Conservation (phyloP, 1,140 invertebrate species). For the Sitobion miscanthi region DNA sequence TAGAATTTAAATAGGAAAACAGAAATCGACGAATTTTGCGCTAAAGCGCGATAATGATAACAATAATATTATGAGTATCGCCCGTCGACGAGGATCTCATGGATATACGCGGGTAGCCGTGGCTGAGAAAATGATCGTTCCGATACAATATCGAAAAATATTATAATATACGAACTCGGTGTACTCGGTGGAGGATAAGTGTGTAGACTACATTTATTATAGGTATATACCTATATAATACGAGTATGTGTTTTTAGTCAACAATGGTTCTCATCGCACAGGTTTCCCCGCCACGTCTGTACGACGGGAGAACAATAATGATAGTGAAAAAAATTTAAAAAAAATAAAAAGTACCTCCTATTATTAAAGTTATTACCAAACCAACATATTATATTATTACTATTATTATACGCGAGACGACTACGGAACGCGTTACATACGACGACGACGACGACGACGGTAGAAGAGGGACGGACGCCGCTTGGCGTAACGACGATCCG, state of each 20-base stretch:
- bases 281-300: background rate
- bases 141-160: background rate
- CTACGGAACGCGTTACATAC: background rate
- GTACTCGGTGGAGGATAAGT: background rate
- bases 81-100: background rate
- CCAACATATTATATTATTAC: background rate
- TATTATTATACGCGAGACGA: background rate
- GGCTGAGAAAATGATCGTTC: background rate
- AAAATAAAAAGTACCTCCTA: slow-evolving; percentile 7
- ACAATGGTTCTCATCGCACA: slow-evolving; percentile 48
- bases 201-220: background rate
- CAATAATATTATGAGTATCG: background rate
- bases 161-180: background rate
- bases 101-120: background rate
- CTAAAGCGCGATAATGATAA: background rate
- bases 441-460: background rate
- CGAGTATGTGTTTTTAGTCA: background rate
- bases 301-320: slow-evolving; percentile 8
- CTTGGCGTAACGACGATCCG: background rate
- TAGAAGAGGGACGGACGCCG: background rate
- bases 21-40: background rate
- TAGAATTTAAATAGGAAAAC: background rate
- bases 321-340: slow-evolving; percentile 17
- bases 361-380: slow-evolving; percentile 52
- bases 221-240: background rate